Base-by-base conservation (phyloP, 2,113 vertebrate genomes). In the Hirundichthys speculiger region DNA sequence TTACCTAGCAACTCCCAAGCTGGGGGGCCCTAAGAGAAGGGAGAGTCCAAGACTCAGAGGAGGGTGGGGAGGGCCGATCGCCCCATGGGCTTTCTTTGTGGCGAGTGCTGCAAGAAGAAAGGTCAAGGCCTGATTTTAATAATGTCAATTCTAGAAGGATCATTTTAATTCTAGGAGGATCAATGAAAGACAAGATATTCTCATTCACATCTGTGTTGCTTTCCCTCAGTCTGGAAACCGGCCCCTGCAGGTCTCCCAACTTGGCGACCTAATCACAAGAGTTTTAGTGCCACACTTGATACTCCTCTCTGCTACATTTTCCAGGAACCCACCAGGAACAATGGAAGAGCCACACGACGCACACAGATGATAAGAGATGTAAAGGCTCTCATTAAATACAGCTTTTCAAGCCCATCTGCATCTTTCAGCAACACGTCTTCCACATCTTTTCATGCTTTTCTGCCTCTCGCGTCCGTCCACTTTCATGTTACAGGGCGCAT, bases 1-100 rank as follows among this genome's bases (percentile, higher is more conserved):
- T 91, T 91, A 90, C 90, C 86, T 91, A 90, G 91, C 90, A 92
- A 92, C 90, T 82, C 83, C 80, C 82, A 88, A 88, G 83, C 83
- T 83, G 82, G 84, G 48, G 74, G 84, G 82, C 77, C 55, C 79
- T 71, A 52, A 40, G 71, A 49, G 66, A 67, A 71, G 80, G 79
- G 77, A 75, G 69, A 43, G 82, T 79, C 69, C 27, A 20, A 64
- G 60, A 63, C 63, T 27, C 42, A 59, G 53, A 57, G 57, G 47
- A 61, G 12, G 48, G 43, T 20, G 43, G 52, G 59, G 61, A 38
- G 69, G 48, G 43, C 14, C 8, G 49, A 58, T 65, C 57, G 66
- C 64, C 70, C 53, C 41, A 46, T 6, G 15, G 60, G 69, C 27
- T 79, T 67, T 75, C 59, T 71, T 77, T 79, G 74, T 80, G 69